phyloP scores from a whole-genome alignment of 2,888 invertebrate species.

The Drosophila stalkeri region DNA sequence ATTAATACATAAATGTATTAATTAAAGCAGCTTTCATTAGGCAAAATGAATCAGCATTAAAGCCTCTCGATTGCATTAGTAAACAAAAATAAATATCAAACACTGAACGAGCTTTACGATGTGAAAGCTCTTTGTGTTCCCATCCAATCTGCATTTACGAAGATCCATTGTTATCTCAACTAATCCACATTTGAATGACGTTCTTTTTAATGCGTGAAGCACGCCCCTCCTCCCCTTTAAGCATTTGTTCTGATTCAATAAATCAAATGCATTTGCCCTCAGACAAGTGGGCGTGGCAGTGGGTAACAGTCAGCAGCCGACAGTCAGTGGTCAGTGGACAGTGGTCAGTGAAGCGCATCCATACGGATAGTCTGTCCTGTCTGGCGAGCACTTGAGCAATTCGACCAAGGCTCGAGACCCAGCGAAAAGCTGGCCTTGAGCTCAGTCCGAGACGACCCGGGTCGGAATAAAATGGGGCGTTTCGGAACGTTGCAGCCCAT shows the following conservation, averaged over 20 bases:
- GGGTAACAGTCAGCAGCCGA: background rate
- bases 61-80: too few relatives aligned
- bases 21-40: too few relatives aligned
- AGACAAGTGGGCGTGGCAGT: constrained; percentile 59
- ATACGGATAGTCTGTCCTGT: constrained; percentile 1
- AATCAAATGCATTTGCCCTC: constrained; percentile 65
- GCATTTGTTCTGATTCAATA: constrained; percentile 46
- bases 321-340: constrained; percentile 1
- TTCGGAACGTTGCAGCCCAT: constrained; percentile 61
- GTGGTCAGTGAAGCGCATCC: constrained; percentile 46
- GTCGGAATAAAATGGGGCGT: constrained; percentile 33
- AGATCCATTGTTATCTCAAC: background rate
- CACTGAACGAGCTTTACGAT: background rate
- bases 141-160: background rate
- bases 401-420: constrained; percentile 13
- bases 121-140: background rate
- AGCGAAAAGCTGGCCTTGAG: constrained; percentile 27
- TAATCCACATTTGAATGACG: constrained; percentile 11
- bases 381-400: constrained; percentile 38
- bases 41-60: too few relatives aligned
- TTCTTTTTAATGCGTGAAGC: background rate
- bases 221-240: background rate
- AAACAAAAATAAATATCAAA: background rate
- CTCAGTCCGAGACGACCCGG: background rate
- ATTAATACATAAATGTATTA: too few relatives aligned